phyloP scores from a whole-genome alignment of 2,797 vertebrate genomes.

The Gymnothorax javanicus region DNA sequence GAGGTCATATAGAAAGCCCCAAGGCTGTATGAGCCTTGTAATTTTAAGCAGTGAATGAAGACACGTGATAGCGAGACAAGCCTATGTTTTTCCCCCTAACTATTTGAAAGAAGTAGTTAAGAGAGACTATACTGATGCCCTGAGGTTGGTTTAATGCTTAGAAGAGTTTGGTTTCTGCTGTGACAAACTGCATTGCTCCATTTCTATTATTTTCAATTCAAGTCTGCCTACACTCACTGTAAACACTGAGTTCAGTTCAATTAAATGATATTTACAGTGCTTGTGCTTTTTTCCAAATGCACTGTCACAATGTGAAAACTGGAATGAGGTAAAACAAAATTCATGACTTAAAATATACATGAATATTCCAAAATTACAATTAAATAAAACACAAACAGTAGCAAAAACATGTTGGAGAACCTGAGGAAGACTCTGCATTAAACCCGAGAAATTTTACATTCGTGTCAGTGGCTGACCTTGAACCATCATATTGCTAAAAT shows the following conservation, averaged over 20 bases:
- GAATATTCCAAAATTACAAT: too few species aligned
- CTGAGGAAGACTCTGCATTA: not conserved
- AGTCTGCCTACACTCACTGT: not conserved
- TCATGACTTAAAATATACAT: too few species aligned
- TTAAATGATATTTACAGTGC: not conserved
- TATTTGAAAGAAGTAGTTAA: constrained; percentile 11
- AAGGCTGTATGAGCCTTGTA: not conserved
- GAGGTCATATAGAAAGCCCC: not conserved
- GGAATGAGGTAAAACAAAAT: not conserved
- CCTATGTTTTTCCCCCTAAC: constrained; percentile 10
- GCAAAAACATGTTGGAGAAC: too few species aligned
- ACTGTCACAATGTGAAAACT: not conserved
- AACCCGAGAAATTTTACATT: not conserved
- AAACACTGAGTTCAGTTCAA: not conserved
- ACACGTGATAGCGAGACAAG: not conserved
- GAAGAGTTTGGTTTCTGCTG: not conserved
- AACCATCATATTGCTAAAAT: not conserved
- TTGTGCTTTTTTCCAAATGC: too few species aligned
- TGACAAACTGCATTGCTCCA: not conserved
- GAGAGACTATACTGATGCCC: not conserved
- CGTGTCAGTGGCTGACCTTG: not conserved
- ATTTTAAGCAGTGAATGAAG: constrained; percentile 11
- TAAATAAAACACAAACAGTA: too few species aligned
- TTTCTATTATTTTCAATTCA: not conserved
- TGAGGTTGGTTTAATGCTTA: not conserved